Conservation (phyloP, 2,113 vertebrate species). For the Trochalopteron elliotii region DNA sequence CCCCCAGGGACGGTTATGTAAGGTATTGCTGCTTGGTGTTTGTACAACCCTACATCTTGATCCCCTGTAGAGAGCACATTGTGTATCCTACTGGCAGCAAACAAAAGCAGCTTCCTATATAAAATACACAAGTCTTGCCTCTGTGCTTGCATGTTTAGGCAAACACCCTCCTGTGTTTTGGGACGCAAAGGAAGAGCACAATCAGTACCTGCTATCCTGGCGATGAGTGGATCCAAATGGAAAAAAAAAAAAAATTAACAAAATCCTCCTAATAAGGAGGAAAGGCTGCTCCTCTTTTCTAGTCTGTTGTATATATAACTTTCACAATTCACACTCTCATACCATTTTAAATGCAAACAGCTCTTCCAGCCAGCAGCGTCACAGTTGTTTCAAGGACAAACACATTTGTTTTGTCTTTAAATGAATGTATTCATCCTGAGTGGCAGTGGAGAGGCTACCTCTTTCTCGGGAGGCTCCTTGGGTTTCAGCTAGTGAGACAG, state of each 20-base stretch:
- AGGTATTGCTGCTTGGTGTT: conserved; percentile 49
- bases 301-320: neutral
- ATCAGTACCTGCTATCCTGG: neutral
- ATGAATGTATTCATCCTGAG: neutral
- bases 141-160: conserved; percentile 27
- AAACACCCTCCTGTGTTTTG: neutral
- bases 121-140: conserved; percentile 38
- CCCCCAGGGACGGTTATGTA: conserved; percentile 39
- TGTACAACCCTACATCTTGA: conserved; percentile 42
- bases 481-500: neutral
- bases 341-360: neutral
- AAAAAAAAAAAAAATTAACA: rapidly evolving
- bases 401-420: conserved; percentile 22
- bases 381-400: conserved; percentile 17
- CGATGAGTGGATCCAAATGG: neutral
- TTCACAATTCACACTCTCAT: neutral
- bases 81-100: conserved; percentile 44
- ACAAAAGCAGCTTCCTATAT: conserved; percentile 55
- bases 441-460: neutral
- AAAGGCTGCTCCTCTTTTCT: neutral
- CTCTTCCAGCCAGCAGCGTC: neutral
- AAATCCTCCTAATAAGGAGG: neutral
- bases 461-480: neutral
- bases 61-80: conserved; percentile 47
- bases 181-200: neutral